Conservation (phyloP, 2,888 invertebrate species). For the Synanthedon formicaeformis region DNA sequence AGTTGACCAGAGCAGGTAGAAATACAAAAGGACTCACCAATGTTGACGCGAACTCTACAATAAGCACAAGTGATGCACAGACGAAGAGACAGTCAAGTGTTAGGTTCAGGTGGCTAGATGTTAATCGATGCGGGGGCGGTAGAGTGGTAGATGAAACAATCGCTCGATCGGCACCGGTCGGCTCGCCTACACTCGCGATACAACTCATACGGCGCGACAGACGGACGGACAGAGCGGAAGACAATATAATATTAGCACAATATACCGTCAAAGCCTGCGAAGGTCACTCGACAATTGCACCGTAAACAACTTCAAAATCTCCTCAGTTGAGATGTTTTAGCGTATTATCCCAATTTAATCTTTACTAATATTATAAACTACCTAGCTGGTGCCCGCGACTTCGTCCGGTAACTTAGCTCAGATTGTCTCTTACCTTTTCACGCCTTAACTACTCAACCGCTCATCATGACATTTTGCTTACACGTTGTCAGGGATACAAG, state of each 20-base stretch:
- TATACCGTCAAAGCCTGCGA: neutral
- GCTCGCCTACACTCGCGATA: constrained; percentile 2
- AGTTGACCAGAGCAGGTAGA: too few relatives aligned
- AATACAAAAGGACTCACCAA: neutral
- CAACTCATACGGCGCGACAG: too few relatives aligned
- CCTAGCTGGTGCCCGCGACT: too few relatives aligned
- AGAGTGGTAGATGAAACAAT: constrained; percentile 9
- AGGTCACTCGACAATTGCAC: neutral
- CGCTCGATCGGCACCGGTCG: constrained; percentile 2
- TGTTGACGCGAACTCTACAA: neutral
- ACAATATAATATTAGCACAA: neutral
- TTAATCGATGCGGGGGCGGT: constrained; percentile 6
- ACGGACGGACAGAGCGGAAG: neutral
- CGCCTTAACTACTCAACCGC: too few relatives aligned
- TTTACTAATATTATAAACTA: too few relatives aligned
- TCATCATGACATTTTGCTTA: too few relatives aligned
- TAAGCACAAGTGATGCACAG: neutral
- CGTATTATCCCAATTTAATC: too few relatives aligned
- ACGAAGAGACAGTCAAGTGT: constrained; percentile 1
- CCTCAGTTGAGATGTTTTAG: too few relatives aligned
- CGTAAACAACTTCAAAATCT: too few relatives aligned
- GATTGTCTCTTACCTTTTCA: too few relatives aligned
- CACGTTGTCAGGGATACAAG: too few relatives aligned
- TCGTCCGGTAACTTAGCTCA: too few relatives aligned
- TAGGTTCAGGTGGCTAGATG: constrained; percentile 1